A percentile compares a stretch with the other conserved stretches of the same genome.
Evolutionary conservation across 1,140 invertebrate species (phyloP).

Genomic region (Conopomorpha cramerella): DNA sequence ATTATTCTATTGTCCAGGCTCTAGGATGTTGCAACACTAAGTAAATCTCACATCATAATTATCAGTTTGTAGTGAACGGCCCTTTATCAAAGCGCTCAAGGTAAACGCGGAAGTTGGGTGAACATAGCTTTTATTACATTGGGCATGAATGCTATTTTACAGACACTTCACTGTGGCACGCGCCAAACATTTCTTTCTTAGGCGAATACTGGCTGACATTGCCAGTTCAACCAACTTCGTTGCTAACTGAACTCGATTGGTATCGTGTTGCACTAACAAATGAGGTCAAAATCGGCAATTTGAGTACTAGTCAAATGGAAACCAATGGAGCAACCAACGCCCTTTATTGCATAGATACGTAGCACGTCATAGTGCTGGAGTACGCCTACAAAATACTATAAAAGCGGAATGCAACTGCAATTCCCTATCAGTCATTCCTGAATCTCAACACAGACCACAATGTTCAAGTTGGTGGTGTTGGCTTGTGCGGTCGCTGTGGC

Average conservation of each 20-base stretch:
- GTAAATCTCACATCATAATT: no score
- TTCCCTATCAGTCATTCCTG: conserved; percentile 25
- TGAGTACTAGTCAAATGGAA: no score
- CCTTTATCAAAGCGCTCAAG: conserved; percentile 34
- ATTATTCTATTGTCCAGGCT: no score
- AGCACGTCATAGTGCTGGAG: conserved; percentile 32
- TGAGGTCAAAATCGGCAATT: no score
- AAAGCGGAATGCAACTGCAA: conserved; percentile 19
- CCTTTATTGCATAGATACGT: conserved; percentile 31
- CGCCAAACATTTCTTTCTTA: conserved; percentile 4
- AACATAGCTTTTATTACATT: no score
- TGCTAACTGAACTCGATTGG: no score
- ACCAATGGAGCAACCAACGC: conserved; percentile 25
- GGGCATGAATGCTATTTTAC: no score
- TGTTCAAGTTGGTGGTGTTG: conserved; percentile 66
- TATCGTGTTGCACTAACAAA: no score
- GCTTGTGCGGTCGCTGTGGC: conserved; percentile 47
- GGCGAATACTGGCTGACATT: no score
- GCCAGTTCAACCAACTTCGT: no score
- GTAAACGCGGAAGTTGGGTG: conserved; percentile 22
- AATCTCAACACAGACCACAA: conserved; percentile 51
- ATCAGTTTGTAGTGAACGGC: conserved; percentile 40
- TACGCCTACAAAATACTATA: conserved; percentile 33
- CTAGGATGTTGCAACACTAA: no score
- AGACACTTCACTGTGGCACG: no score